phyloP scores from a whole-genome alignment of 2,888 invertebrate species.

The Torymus aiolomorphi region DNA sequence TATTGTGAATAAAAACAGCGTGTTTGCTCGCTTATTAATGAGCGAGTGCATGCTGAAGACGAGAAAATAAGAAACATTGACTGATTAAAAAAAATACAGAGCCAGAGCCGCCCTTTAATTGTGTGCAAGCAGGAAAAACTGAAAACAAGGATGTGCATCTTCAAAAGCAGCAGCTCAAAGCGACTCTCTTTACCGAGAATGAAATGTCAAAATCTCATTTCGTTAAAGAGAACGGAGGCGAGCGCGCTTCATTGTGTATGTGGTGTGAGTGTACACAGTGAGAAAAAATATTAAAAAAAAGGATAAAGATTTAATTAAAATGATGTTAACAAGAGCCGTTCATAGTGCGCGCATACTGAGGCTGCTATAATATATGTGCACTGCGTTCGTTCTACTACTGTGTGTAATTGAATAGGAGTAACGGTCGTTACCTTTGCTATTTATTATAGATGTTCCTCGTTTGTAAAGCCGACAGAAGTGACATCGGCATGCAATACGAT shows the following conservation, averaged over 20 bases:
- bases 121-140: conserved; percentile 34
- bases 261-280: conserved; percentile 34
- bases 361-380: conserved; percentile 55
- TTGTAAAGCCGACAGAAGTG: conserved; percentile 65
- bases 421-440: conserved; percentile 67
- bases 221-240: conserved; percentile 26
- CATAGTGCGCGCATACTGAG: conserved; percentile 50
- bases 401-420: conserved; percentile 62
- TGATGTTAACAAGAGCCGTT: conserved; percentile 43
- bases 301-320: conserved; percentile 29
- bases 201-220: conserved; percentile 7
- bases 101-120: conserved; percentile 35
- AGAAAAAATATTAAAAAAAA: conserved; percentile 14
- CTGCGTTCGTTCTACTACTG: conserved; percentile 68
- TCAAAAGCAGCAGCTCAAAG: conserved; percentile 23
- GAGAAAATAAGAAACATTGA: conserved; percentile 27
- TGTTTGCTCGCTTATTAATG: conserved; percentile 26
- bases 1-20: conserved; percentile 51
- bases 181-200: conserved; percentile 21
- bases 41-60: conserved; percentile 11
- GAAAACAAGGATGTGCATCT: conserved; percentile 36
- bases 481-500: conserved; percentile 43
- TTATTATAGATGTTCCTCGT: conserved; percentile 73
- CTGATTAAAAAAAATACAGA: conserved; percentile 35
- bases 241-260: conserved; percentile 2